Evolutionary conservation across 1,140 invertebrate genomes (phyloP), one percentile per base, ranked within the genome.

Genomic region (Drosophila sulfurigaster): DNA sequence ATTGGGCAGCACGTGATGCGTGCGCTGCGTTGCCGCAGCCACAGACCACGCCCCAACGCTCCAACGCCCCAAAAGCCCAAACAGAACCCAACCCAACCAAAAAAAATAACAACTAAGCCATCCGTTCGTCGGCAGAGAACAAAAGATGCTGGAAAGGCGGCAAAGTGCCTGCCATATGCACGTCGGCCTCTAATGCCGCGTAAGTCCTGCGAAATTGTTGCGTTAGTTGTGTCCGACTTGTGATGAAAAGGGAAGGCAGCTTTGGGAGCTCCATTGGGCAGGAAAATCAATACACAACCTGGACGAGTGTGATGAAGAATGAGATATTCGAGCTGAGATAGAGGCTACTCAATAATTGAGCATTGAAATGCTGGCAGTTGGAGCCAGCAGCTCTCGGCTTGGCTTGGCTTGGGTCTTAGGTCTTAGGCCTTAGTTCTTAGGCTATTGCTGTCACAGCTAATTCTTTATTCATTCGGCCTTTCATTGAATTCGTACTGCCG

Each of bases 1-100:
- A 88, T 88, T 88, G 67, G 71, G 75, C 85, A 88, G 78, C 78
- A 78, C 75, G 81, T 89, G 85, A 85, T 85, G 85, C 85, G 87
- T 85, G 76, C 54, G 46, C 20, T 68, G 43, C 54, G 45, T 32
- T 68, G 45, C 56, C 65, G 32, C 56, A 62, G 59, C 58, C 52
- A 30, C 63, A 25, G 4, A 56, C 64, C 43, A 67, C 64, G 43
- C 64, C 64, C 43, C 25, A 32, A 35, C 15, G 28, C 15, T 10
- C 49, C 30, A 28, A 43, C 3, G 3, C 20, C 48, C 48, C 8
- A 48, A 20, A 7, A 20, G 16, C 13, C 51, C 8, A 10, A 25
- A 25, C 20, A 25, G 0, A 25, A 25, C 20, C 20, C 20, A 25
- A 25, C 20, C 20, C 3, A 25, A 25, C 20, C 20, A 25, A 25